Conservation (phyloP, 1,140 invertebrate species). For the Bombus turneri region DNA sequence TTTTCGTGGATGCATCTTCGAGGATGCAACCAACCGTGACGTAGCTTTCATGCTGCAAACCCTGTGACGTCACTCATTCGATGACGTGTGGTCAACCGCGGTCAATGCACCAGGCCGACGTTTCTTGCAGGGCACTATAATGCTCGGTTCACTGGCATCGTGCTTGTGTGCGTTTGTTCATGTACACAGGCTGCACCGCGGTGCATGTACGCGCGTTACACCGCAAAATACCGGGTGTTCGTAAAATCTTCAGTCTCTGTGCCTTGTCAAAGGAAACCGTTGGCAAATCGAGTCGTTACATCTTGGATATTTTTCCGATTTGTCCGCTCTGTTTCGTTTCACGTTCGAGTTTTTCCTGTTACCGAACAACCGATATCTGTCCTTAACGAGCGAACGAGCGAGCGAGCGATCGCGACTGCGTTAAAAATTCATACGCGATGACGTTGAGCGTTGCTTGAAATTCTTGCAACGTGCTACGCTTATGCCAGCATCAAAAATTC, state of each 20-base stretch:
- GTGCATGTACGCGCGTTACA: constrained; percentile 65
- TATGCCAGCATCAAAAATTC: constrained; percentile 44
- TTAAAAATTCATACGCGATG: constrained; percentile 23
- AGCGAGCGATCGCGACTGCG: neutral
- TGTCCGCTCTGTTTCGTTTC: too few species aligned
- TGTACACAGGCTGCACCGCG: constrained; percentile 52
- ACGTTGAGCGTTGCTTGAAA: neutral
- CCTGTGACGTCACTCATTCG: constrained; percentile 82
- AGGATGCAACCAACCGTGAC: constrained; percentile 78
- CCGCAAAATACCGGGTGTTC: constrained; percentile 74
- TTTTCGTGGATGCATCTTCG: constrained; percentile 65
- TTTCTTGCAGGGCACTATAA: constrained; percentile 78
- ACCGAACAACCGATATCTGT: too few species aligned
- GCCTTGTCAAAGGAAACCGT: neutral
- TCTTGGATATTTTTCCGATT: neutral
- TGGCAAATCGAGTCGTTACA: neutral
- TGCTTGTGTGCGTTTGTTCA: constrained; percentile 62
- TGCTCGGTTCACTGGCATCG: constrained; percentile 69
- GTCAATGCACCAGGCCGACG: constrained; percentile 82
- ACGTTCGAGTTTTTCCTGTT: too few species aligned
- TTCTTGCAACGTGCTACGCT: constrained; percentile 22
- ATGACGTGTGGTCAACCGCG: constrained; percentile 83
- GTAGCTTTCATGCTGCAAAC: constrained; percentile 72
- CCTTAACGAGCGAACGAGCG: neutral
- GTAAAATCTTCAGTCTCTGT: constrained; percentile 44